These are phyloP conservation scores for Acrossocheilus wenchowensis DNA, from an alignment of 2,797 vertebrate species.

Conservation along the genomic window DNA sequence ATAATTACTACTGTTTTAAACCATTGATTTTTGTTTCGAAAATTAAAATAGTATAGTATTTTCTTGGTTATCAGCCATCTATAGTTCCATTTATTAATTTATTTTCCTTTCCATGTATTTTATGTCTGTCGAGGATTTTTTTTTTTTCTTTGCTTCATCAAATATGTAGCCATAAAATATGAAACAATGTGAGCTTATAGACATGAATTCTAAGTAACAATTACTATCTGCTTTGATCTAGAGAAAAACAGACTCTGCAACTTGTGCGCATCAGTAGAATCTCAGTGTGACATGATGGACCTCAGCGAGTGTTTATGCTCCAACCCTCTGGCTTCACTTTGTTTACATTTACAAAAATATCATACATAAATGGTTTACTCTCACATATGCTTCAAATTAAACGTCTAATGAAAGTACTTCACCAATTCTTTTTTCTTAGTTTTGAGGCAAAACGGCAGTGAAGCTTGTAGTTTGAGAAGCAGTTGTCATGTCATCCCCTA, in stretches of 20 bases:
- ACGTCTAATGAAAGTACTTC: not conserved
- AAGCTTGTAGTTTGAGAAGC: conserved; percentile 1
- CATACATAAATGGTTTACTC: not conserved
- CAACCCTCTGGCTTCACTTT: not conserved
- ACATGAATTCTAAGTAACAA: conserved; percentile 25
- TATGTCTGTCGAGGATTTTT: not conserved
- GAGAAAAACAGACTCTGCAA: conserved; percentile 35
- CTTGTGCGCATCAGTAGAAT: conserved; percentile 22
- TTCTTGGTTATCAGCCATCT: not conserved
- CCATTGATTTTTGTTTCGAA: not conserved
- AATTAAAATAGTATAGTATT: not conserved
- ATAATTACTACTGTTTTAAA: not conserved
- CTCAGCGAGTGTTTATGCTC: not conserved
- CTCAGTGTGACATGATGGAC: conserved; percentile 15
- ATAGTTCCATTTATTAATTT: not conserved
- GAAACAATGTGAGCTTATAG: conserved; percentile 47
- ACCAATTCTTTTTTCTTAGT: not conserved
- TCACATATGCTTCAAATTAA: not conserved
- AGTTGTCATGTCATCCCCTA: not conserved
- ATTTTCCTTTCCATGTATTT: not conserved
- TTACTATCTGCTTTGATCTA: conserved; percentile 36
- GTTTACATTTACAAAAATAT: not conserved
- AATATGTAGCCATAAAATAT: not conserved
- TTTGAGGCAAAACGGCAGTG: not conserved
- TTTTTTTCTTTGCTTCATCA: not conserved